phyloP scores from a whole-genome alignment of 2,797 vertebrate species.

The Silurus aristotelis region DNA sequence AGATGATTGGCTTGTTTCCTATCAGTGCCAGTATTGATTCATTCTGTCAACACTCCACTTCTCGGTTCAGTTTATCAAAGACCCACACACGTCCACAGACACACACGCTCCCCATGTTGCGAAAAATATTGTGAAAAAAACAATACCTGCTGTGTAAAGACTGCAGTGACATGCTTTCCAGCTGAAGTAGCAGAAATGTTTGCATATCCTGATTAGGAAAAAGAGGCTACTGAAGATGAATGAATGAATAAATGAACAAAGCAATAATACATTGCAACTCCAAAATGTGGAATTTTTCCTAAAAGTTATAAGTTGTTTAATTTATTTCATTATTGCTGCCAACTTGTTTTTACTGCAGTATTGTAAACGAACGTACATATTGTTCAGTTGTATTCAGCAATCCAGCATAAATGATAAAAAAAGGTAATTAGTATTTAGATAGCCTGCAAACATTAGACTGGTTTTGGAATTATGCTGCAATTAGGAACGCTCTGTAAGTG shows the following conservation, averaged over 20 bases:
- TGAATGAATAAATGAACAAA: neutral
- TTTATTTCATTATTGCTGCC: neutral
- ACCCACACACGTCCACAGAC: slow-evolving; percentile 33
- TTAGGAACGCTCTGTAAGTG: neutral
- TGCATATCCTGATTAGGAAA: neutral
- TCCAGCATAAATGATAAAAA: neutral
- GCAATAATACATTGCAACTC: no score
- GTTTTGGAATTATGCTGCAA: neutral
- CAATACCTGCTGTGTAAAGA: slow-evolving; percentile 1
- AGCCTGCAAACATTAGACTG: neutral
- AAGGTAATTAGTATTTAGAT: neutral
- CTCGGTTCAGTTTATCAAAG: slow-evolving; percentile 53
- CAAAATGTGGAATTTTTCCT: no score
- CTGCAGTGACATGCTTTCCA: slow-evolving; percentile 11
- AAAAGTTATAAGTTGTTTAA: no score
- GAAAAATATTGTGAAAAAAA: neutral
- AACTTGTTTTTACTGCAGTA: neutral
- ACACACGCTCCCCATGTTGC: slow-evolving; percentile 18
- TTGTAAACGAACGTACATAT: neutral
- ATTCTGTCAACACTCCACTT: slow-evolving; percentile 55
- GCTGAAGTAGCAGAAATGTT: slow-evolving; percentile 26
- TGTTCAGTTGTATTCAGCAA: neutral
- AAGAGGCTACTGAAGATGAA: neutral
- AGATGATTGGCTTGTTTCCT: slow-evolving; percentile 49
- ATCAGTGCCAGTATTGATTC: slow-evolving; percentile 56